phyloP scores from a whole-genome alignment of 2,888 invertebrate species.

The Drosophila pseudotalamancana region DNA sequence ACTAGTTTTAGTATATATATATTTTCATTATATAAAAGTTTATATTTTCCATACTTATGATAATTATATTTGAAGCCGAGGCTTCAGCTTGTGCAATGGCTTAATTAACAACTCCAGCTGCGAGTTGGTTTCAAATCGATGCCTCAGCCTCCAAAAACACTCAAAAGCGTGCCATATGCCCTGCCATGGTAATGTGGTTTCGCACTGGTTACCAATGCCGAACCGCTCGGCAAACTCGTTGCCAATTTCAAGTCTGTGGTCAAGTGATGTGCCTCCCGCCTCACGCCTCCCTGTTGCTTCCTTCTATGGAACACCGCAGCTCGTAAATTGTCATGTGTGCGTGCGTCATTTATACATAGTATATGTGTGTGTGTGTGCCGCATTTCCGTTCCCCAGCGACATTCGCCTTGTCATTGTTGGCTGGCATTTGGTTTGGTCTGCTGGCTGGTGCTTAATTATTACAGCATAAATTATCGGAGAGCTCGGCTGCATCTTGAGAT shows the following conservation, averaged over 20 bases:
- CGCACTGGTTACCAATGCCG: conserved; percentile 17
- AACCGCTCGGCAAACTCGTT: conserved; percentile 11
- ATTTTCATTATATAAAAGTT: too few species aligned
- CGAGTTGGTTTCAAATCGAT: conserved; percentile 28
- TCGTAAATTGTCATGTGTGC: conserved; percentile 42
- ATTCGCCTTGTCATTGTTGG: conserved; percentile 62
- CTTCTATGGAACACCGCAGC: conserved; percentile 30
- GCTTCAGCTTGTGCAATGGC: not conserved
- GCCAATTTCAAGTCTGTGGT: conserved; percentile 47
- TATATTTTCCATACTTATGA: too few species aligned
- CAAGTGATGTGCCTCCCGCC: conserved; percentile 32
- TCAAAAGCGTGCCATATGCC: not conserved
- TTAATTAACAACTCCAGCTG: conserved; percentile 30
- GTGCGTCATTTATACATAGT: conserved; percentile 15
- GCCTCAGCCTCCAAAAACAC: conserved; percentile 10
- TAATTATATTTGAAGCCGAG: not conserved
- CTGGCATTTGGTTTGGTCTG: conserved; percentile 21
- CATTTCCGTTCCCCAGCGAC: conserved; percentile 56
- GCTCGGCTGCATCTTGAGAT: conserved; percentile 59
- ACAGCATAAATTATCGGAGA: conserved; percentile 76
- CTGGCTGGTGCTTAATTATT: conserved; percentile 70
- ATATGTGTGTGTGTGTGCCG: conserved; percentile 13
- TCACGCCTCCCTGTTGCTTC: too few species aligned
- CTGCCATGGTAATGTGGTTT: conserved; percentile 9
- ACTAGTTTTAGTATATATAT: too few species aligned